A percentile compares a stretch with the other conserved stretches of the same genome.
Evolutionary conservation across 2,113 vertebrate genomes (phyloP).

Genomic region (Pomatorhinus ruficollis): DNA sequence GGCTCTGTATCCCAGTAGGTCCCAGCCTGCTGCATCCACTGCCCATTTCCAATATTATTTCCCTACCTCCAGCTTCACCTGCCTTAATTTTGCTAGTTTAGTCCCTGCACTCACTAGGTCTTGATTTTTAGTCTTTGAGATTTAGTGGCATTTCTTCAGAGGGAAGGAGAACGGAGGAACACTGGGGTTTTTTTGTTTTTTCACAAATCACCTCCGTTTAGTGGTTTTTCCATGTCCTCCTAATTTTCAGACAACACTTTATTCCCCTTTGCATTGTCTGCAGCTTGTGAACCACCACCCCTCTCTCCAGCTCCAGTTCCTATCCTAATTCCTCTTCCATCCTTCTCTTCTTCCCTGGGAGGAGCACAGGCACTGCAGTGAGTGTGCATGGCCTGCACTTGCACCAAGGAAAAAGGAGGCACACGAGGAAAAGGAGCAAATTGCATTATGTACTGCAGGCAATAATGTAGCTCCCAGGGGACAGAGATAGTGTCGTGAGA

Average conservation of each 20-base stretch:
- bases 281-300: not conserved
- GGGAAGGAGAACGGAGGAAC: not conserved
- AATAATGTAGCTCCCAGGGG: constrained; percentile 31
- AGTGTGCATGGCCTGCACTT: not conserved
- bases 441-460: constrained; percentile 45
- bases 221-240: not conserved
- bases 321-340: not conserved
- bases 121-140: not conserved
- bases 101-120: not conserved
- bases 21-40: not conserved
- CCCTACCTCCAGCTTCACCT: not conserved
- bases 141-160: not conserved
- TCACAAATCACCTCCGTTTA: not conserved
- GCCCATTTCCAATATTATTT: not conserved
- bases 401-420: not conserved
- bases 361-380: not conserved
- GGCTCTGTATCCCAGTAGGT: not conserved
- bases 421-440: constrained; percentile 29
- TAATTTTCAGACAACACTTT: not conserved
- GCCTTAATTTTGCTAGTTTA: not conserved
- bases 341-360: not conserved
- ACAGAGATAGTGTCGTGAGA: constrained; percentile 15
- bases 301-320: not conserved
- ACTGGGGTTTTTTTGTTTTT: not conserved
- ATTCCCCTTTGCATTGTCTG: fast-evolving